Evolutionary conservation across 2,888 invertebrate species (phyloP).

Genomic region (Drosophila maculinotata): DNA sequence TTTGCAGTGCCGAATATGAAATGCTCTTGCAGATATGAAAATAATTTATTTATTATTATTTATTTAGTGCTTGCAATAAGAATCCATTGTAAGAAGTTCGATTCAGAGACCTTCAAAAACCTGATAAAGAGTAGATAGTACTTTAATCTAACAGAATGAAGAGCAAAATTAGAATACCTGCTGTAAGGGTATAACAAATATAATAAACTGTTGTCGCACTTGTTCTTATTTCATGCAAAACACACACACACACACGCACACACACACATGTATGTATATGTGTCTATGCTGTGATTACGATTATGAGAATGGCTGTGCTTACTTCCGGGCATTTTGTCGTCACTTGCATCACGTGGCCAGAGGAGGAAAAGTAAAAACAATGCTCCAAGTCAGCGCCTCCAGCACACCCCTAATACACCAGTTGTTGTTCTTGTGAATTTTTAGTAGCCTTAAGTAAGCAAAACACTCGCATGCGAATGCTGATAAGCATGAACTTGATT

Average conservation of each 20-base stretch:
- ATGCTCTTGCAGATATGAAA: background rate
- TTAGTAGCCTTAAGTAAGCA: background rate
- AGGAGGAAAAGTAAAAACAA: background rate
- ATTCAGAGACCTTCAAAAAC: too few relatives aligned
- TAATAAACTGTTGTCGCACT: conserved; percentile 5
- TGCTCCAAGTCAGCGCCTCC: background rate
- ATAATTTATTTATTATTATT: too few relatives aligned
- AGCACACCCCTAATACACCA: background rate
- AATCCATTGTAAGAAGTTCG: too few relatives aligned
- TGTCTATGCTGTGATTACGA: conserved; percentile 21
- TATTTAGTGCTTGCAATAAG: too few relatives aligned
- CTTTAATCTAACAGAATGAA: background rate
- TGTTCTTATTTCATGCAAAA: conserved; percentile 18
- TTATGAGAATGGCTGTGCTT: conserved; percentile 15
- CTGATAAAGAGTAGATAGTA: background rate
- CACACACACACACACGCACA: conserved; percentile 2
- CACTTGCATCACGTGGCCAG: conserved; percentile 33
- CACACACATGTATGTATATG: conserved; percentile 6
- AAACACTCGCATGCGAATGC: conserved; percentile 2
- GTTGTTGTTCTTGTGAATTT: background rate
- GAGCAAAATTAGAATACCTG: too few relatives aligned
- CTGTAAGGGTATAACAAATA: too few relatives aligned
- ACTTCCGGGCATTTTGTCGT: conserved; percentile 36
- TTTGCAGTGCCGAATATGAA: background rate
- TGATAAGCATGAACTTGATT: conserved; percentile 20